Conservation (phyloP, 2,113 vertebrate genomes). For the Oreotrochilus melanogaster region DNA sequence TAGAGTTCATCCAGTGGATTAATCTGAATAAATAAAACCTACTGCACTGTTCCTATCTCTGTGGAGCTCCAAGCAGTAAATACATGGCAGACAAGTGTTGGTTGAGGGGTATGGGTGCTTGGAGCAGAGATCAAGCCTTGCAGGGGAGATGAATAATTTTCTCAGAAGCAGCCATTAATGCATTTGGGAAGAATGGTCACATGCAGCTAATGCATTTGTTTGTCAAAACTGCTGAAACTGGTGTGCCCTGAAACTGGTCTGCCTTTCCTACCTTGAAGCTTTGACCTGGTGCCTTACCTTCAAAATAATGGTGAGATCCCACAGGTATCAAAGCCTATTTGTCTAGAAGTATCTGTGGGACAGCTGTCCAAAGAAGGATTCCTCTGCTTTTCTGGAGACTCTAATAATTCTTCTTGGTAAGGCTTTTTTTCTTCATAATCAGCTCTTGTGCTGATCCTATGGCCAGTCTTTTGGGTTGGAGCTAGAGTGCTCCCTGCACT, state of each 20-base stretch:
- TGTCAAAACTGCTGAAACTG: neutral
- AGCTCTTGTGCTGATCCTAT: neutral
- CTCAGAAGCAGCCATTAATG: neutral
- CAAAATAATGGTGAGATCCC: neutral
- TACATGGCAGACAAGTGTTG: neutral
- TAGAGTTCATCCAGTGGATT: neutral
- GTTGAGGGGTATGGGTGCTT: neutral
- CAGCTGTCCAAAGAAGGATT: neutral
- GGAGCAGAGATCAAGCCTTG: neutral
- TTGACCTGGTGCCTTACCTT: neutral
- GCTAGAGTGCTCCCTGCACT: neutral
- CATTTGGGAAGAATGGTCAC: neutral
- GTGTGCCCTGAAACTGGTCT: neutral
- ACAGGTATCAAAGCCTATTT: neutral
- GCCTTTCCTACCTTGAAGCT: neutral
- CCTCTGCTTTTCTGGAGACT: neutral
- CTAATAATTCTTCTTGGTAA: neutral
- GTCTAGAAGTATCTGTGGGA: neutral
- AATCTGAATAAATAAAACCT: neutral
- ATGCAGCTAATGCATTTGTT: neutral
- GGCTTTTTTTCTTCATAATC: neutral
- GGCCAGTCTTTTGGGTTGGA: neutral
- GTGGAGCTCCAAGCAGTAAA: neutral
- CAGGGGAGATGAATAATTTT: neutral
- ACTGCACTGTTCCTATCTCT: neutral